phyloP scores from a whole-genome alignment of 2,888 invertebrate species.

The Clitarchus hookeri region DNA sequence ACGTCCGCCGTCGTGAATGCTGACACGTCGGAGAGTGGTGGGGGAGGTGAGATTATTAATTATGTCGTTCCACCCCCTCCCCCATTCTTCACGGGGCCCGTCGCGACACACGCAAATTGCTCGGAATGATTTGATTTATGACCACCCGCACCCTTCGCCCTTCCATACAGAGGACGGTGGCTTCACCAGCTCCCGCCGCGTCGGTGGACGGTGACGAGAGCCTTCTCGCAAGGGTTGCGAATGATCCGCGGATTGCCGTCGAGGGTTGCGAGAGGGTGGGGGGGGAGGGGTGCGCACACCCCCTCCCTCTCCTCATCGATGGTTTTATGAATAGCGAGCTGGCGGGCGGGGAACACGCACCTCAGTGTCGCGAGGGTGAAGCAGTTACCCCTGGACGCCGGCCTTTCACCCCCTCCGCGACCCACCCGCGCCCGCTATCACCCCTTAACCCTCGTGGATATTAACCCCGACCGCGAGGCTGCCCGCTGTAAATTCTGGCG shows the following conservation, averaged over 20 bases:
- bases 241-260: not conserved
- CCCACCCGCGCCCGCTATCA: too few species aligned
- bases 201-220: not conserved
- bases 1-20: not conserved
- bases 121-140: constrained; percentile 1
- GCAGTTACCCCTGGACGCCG: not conserved
- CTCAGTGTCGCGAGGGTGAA: too few species aligned
- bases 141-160: not conserved
- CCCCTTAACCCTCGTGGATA: not conserved
- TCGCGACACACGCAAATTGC: not conserved
- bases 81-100: not conserved
- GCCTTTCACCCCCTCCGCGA: not conserved
- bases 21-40: not conserved
- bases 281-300: too few species aligned
- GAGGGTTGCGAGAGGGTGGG: not conserved
- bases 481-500: too few species aligned
- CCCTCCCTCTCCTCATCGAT: too few species aligned
- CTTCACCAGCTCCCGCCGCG: too few species aligned
- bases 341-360: too few species aligned
- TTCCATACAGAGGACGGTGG: too few species aligned
- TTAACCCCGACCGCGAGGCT: not conserved
- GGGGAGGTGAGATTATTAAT: not conserved
- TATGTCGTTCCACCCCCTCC: not conserved
- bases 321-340: too few species aligned
- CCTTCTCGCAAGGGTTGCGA: not conserved